Evolutionary conservation across 2,888 invertebrate species (phyloP), one percentile per base, ranked within the genome.

Genomic region (Coenonympha arcania): DNA sequence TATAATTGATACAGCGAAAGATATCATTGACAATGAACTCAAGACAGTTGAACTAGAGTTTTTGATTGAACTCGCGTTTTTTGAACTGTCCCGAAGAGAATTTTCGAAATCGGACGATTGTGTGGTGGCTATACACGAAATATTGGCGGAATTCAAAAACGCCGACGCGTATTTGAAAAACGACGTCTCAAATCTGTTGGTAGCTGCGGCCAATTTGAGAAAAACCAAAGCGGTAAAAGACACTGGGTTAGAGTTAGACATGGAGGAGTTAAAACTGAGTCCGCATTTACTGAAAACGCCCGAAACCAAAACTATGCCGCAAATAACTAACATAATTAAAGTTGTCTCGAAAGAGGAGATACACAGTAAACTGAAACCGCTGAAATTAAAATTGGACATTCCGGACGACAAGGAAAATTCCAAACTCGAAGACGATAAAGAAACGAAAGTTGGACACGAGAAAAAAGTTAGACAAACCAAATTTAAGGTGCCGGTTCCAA

Each of bases 401-500:
- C 61, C 53, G 3, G 68, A 72, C 0, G 72, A 74, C 0, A 58
- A 56, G 2, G 57, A 62, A 1, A 63, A 62, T 52, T 61, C 6
- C 20, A 9, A 22, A 13, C 13, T 4, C 6, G 24, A 22, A 24
- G 39, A 24, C 9, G n/a, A 18, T 4, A 24, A 4, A 48, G 15
- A 58, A 20, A 6, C 65, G 61, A 11, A 36, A 31, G 34, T 11
- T 13, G 56, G 55, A n/a, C 53, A 24, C 2, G 33, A 65, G 62
- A 63, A 62, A 51, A 64, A 19, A 31, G 34, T 11, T 13, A 56
- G 55, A n/a, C 53, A 24, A 2, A 66, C 69, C 16, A 65, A 65
- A 4, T 84, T 84, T 50, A 84, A 85, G 71, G 61, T 83, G 11
- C 85, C 85, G 0, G 71, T 68, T 0, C 79, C 76, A 0, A 63